Evolutionary conservation across 2,888 invertebrate species (phyloP).

Genomic region (Spodoptera littoralis): DNA sequence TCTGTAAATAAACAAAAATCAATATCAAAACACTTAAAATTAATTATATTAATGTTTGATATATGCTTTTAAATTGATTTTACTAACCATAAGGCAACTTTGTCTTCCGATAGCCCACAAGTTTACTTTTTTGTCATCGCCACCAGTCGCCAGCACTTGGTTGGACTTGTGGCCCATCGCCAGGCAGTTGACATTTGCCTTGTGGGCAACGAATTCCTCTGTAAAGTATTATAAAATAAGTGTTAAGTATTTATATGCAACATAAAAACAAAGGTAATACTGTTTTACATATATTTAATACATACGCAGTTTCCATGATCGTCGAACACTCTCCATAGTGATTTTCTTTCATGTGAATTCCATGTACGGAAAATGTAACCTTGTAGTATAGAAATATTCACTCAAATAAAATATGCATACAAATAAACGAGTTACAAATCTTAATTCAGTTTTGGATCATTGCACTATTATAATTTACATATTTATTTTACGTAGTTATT

Average conservation of each 20-base stretch:
- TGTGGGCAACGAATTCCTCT: slow-evolving; percentile 97
- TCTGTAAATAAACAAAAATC: slow-evolving; percentile 84
- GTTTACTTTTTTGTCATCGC: slow-evolving; percentile 99
- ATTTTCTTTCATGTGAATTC: slow-evolving; percentile 60
- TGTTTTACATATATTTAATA: slow-evolving; percentile 57
- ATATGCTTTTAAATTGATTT: background rate
- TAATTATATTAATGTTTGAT: background rate
- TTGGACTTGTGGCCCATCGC: slow-evolving; percentile 97
- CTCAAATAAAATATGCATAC: slow-evolving; percentile 13
- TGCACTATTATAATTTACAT: slow-evolving; percentile 49
- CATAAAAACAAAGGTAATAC: too few species aligned
- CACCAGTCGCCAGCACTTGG: slow-evolving; percentile 97
- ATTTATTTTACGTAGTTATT: slow-evolving; percentile 36
- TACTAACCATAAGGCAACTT: slow-evolving; percentile 96
- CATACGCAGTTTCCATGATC: slow-evolving; percentile 96
- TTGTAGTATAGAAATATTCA: slow-evolving; percentile 47
- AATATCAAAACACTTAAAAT: too few species aligned
- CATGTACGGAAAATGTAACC: slow-evolving; percentile 66
- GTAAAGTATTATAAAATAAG: slow-evolving; percentile 65
- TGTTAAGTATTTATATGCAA: background rate
- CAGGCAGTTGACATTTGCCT: slow-evolving; percentile 95
- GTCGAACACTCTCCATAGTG: slow-evolving; percentile 88
- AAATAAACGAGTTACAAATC: slow-evolving; percentile 11
- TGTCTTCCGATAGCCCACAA: slow-evolving; percentile 98
- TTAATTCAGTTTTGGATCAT: slow-evolving; percentile 16